These are phyloP conservation scores for Erebia aethiops DNA, from an alignment of 2,888 invertebrate species.

Conservation along the genomic window DNA sequence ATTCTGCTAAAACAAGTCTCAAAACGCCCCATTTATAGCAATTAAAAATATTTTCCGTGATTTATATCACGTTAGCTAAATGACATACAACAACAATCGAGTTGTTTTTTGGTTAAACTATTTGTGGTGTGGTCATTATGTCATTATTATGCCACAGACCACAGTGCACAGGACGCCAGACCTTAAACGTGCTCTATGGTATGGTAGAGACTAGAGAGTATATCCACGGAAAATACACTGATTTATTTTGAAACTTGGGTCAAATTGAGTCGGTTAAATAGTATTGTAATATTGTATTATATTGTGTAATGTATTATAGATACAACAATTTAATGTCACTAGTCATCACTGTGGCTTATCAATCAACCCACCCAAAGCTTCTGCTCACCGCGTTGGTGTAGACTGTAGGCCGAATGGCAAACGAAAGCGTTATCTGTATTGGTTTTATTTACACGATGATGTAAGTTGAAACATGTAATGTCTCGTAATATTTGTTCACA, in stretches of 20 bases:
- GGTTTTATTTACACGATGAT: background rate
- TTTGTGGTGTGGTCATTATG: background rate
- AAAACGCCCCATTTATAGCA: background rate
- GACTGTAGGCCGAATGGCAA: background rate
- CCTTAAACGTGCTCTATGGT: too few relatives aligned
- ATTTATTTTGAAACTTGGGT: background rate
- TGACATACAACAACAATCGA: slow-evolving; percentile 1
- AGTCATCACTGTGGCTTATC: too few relatives aligned
- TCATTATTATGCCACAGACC: background rate
- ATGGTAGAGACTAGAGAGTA: too few relatives aligned
- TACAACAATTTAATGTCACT: too few relatives aligned
- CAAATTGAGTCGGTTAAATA: background rate
- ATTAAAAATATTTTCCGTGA: slow-evolving; percentile 7
- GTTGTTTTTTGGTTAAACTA: background rate
- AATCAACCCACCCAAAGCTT: too few relatives aligned
- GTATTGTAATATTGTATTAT: too few relatives aligned
- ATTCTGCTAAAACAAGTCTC: background rate
- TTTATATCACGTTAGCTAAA: background rate
- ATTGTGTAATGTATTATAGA: too few relatives aligned
- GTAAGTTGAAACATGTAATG: background rate
- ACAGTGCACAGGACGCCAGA: background rate
- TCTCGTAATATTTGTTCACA: slow-evolving; percentile 14
- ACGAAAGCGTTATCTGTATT: background rate
- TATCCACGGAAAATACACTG: too few relatives aligned
- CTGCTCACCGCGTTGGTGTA: too few relatives aligned